Percentiles rank a stretch among this genome's conserved stretches.
Conservation (phyloP, 2,113 vertebrate species). For the Podocnemis expansa region DNA sequence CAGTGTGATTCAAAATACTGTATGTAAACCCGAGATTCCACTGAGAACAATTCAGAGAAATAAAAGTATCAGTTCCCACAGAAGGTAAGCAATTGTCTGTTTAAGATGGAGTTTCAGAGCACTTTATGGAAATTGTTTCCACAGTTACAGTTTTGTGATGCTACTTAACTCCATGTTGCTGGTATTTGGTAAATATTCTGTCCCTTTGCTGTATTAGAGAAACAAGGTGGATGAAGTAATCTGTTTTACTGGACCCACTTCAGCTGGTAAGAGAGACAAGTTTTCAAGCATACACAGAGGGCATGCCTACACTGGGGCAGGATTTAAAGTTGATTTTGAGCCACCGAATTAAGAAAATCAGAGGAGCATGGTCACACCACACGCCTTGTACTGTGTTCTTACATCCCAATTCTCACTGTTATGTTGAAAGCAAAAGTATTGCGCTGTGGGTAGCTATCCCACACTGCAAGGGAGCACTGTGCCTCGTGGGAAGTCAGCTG, state of each 20-base stretch:
- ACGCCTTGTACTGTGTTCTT: too few species aligned
- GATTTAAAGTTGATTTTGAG: too few species aligned
- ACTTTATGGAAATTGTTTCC: background rate
- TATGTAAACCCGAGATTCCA: conserved; percentile 42
- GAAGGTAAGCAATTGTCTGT: background rate
- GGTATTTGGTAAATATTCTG: background rate
- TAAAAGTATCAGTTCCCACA: conserved; percentile 37
- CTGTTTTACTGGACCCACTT: background rate
- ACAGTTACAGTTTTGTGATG: fast-evolving
- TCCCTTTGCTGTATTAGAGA: background rate
- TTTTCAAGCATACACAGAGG: background rate
- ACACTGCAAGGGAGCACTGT: too few species aligned
- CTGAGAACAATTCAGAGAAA: conserved; percentile 49
- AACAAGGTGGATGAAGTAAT: background rate
- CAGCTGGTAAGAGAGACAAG: background rate
- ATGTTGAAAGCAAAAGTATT: too few species aligned
- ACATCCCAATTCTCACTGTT: too few species aligned
- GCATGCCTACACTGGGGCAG: background rate
- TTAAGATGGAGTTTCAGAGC: background rate
- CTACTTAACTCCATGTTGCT: background rate
- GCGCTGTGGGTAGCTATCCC: too few species aligned
- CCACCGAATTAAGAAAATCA: too few species aligned
- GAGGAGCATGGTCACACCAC: too few species aligned
- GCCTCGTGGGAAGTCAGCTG: too few species aligned
- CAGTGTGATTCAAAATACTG: conserved; percentile 41